These are phyloP conservation scores for Heliconius ethilla DNA, from an alignment of 2,888 invertebrate genomes.

Conservation along the genomic window DNA sequence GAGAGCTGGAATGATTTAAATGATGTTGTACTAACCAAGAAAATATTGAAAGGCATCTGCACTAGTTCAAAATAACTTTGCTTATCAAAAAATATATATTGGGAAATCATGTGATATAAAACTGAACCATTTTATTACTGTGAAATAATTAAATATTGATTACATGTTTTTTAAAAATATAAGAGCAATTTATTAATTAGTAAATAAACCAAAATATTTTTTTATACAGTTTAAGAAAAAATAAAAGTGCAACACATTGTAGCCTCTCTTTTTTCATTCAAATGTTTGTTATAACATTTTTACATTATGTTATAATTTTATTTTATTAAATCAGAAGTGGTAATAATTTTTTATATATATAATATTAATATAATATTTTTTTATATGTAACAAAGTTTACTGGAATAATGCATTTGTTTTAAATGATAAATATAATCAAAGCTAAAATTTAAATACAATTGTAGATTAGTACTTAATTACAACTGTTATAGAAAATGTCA, in stretches of 20 bases:
- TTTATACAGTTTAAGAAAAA: too few species aligned
- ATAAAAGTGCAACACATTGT: too few species aligned
- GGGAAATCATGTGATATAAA: background rate
- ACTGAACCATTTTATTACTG: background rate
- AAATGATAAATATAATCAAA: too few species aligned
- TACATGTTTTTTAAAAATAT: too few species aligned
- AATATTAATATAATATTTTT: too few species aligned
- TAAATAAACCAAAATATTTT: background rate
- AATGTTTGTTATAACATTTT: too few species aligned
- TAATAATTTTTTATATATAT: background rate
- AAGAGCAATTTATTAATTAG: background rate
- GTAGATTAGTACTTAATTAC: too few species aligned
- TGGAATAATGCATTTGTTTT: background rate
- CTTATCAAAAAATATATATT: background rate
- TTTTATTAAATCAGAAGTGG: too few species aligned
- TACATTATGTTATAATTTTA: too few species aligned
- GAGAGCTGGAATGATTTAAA: conserved; percentile 64
- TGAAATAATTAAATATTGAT: background rate
- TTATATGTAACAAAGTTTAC: background rate
- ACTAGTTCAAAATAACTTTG: background rate
- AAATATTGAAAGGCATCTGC: conserved; percentile 53
- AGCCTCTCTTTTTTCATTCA: too few species aligned
- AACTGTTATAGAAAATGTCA: background rate
- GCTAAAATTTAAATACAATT: too few species aligned
- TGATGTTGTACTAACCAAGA: conserved; percentile 65